Evolutionary conservation across 2,113 vertebrate species (phyloP).

Genomic region (Lophochroa leadbeateri): DNA sequence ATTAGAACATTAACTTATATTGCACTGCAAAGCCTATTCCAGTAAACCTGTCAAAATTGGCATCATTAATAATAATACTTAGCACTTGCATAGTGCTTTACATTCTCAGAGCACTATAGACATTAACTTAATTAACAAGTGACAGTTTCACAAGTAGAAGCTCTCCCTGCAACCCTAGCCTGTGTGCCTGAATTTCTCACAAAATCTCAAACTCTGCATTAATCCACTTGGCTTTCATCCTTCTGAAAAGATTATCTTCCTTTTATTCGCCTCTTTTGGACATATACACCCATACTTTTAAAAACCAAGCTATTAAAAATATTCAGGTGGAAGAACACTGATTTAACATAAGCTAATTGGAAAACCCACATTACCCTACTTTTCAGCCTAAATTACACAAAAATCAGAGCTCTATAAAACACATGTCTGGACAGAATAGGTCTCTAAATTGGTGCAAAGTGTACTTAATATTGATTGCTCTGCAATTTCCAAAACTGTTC

Average conservation of each 20-base stretch:
- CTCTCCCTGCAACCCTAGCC: not conserved
- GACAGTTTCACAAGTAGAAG: constrained; percentile 46
- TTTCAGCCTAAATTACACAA: constrained; percentile 67
- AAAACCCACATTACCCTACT: constrained; percentile 61
- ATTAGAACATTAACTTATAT: constrained; percentile 45
- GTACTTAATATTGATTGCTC: constrained; percentile 74
- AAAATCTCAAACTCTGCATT: constrained; percentile 13
- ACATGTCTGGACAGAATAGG: constrained; percentile 48
- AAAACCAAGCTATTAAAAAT: constrained; percentile 53
- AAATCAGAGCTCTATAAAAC: constrained; percentile 43
- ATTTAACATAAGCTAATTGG: constrained; percentile 62
- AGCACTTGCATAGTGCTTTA: constrained; percentile 53
- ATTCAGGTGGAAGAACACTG: constrained; percentile 55
- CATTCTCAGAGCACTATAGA: constrained; percentile 25
- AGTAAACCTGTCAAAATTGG: constrained; percentile 59
- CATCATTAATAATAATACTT: constrained; percentile 64
- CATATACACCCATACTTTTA: constrained; percentile 17
- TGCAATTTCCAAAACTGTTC: constrained; percentile 70
- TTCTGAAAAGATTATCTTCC: constrained; percentile 29
- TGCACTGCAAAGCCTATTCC: constrained; percentile 46
- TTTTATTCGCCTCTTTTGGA: not conserved
- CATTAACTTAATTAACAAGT: constrained; percentile 66
- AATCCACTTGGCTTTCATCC: constrained; percentile 51
- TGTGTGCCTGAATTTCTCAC: not conserved
- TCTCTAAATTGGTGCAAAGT: constrained; percentile 69